Percentiles rank a stretch among this genome's conserved stretches.
phyloP scores from a whole-genome alignment of 2,888 invertebrate species.

The Erebia aethiops region DNA sequence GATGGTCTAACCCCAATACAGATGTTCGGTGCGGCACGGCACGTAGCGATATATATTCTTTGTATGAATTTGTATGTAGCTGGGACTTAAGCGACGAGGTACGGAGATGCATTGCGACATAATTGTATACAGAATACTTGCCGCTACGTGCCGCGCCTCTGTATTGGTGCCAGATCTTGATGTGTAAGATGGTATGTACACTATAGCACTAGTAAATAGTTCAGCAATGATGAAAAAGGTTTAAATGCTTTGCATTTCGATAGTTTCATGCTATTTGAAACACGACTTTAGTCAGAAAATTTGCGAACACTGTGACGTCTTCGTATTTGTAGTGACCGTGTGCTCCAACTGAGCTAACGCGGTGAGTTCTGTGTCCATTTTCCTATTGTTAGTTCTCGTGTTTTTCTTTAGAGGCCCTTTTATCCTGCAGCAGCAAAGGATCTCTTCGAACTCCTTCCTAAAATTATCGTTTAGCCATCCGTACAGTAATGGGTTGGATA shows the following conservation, averaged over 20 bases:
- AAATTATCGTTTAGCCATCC: slow-evolving; percentile 98
- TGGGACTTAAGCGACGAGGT: too few species aligned
- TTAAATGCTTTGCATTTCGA: slow-evolving; percentile 72
- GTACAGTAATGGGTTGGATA: slow-evolving; percentile 95
- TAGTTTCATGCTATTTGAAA: slow-evolving; percentile 74
- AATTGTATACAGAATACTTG: too few species aligned
- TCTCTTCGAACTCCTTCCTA: slow-evolving; percentile 93
- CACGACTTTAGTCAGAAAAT: slow-evolving; percentile 81
- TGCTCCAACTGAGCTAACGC: slow-evolving; percentile 74
- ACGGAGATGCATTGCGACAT: too few species aligned
- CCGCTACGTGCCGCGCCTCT: too few species aligned
- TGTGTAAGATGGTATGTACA: slow-evolving; percentile 11
- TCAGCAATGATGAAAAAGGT: slow-evolving; percentile 51
- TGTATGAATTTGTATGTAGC: too few species aligned
- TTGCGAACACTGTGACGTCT: slow-evolving; percentile 81
- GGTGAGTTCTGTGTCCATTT: slow-evolving; percentile 74
- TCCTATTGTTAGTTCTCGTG: slow-evolving; percentile 66
- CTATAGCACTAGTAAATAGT: slow-evolving; percentile 40
- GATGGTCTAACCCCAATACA: too few species aligned
- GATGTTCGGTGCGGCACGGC: too few species aligned
- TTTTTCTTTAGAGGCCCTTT: slow-evolving; percentile 63
- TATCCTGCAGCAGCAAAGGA: slow-evolving; percentile 83
- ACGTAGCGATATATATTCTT: too few species aligned
- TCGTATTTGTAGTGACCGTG: slow-evolving; percentile 72
- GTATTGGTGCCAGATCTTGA: neutral